These are phyloP conservation scores for Proterorhinus semilunaris DNA, from an alignment of 2,113 vertebrate species.

Conservation along the genomic window DNA sequence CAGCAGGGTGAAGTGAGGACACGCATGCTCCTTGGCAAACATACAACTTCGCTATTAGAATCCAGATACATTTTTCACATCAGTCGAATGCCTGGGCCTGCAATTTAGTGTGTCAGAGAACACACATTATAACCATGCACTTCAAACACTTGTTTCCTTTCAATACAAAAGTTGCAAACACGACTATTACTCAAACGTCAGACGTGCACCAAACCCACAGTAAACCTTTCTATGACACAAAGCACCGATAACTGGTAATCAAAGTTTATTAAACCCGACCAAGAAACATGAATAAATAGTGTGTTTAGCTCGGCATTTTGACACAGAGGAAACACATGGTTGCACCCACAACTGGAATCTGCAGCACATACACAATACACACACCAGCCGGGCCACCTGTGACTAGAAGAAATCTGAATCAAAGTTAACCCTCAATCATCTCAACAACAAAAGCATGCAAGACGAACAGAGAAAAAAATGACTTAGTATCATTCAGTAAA, in stretches of 20 bases:
- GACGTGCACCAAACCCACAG: constrained; percentile 4
- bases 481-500: not conserved
- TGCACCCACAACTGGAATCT: constrained; percentile 29
- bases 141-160: constrained; percentile 28
- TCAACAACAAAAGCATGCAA: not conserved
- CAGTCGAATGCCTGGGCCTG: constrained; percentile 69
- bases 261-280: constrained; percentile 27
- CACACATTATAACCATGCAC: constrained; percentile 30
- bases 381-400: constrained; percentile 1
- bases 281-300: constrained; percentile 19
- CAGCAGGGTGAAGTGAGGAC: constrained; percentile 79
- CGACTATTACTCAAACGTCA: constrained; percentile 9
- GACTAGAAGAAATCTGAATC: not conserved
- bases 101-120: constrained; percentile 52
- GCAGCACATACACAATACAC: constrained; percentile 25
- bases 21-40: constrained; percentile 79
- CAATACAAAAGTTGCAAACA: constrained; percentile 13
- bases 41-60: constrained; percentile 78
- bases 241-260: constrained; percentile 16
- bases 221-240: not conserved
- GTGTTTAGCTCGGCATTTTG: constrained; percentile 37
- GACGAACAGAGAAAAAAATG: not conserved
- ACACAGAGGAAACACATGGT: constrained; percentile 48
- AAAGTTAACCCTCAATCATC: constrained; percentile 3
- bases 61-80: constrained; percentile 80